Evolutionary conservation across 1,140 invertebrate species (phyloP), one percentile per base, ranked within the genome.

Genomic region (Aricia agestis): DNA sequence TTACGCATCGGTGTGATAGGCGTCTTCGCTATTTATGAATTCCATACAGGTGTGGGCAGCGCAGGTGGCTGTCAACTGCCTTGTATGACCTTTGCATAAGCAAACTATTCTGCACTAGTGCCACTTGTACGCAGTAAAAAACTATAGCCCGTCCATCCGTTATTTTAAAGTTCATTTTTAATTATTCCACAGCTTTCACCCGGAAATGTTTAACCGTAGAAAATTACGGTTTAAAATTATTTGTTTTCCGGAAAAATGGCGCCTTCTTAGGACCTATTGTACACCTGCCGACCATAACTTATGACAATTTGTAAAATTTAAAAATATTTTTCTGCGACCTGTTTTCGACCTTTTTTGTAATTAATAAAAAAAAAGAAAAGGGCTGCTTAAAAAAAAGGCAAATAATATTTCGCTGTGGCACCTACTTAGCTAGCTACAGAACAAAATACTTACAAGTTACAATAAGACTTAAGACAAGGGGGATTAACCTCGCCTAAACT

Each of bases 71-170:
- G 84, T 85, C 82, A 70, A 82, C 81, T 83, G 82, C 79, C 82
- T 80, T 79, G 80, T 83, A 82, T 85, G 82, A 86, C 84, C 80
- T 87, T 84, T 85, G 83, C 82, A 90, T 90, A 88, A 90, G 84
- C 85, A 79, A 87, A 86, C 74, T 76, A 77, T 81, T 79, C 78
- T 74, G 77, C 76, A 77, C 72, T 69, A 72, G 36, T 36, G 2
- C 36, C 69, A 73, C 68, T 72, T 78, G 71, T 73, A 73, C 59
- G 63, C 74, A 61, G 71, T 70, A 67, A 61, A 65, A 66, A 70
- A 66, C 71, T 67, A 74, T 74, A 72, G 66, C 65, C 45, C 61
- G 19, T 63, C 59, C 59, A 63, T 17, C 6, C 5, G 18, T 63
- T 63, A 63, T 25, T 59, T 63, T 63, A 63, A 63, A 63, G 59